phyloP scores from a whole-genome alignment of 64 coral and sea anemone genomes.

The Cladopsammia gracilis region DNA sequence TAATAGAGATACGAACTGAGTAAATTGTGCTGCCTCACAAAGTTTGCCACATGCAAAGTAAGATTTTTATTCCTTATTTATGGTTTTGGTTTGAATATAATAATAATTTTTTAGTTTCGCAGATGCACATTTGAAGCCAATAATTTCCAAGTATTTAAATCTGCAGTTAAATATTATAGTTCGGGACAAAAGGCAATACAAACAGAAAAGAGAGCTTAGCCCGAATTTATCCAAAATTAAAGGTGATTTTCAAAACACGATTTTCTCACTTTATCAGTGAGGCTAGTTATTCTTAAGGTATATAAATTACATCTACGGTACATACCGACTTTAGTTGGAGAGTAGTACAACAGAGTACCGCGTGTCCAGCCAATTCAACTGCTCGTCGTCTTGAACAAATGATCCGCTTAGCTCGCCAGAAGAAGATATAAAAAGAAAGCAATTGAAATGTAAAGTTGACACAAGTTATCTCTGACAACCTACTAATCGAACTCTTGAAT shows the following conservation, averaged over 20 bases:
- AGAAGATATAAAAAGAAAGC: neutral
- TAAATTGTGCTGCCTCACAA: too few relatives aligned
- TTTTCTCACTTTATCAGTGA: too few relatives aligned
- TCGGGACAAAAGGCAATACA: neutral
- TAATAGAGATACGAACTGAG: too few relatives aligned
- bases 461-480: neutral
- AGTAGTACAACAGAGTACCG: neutral
- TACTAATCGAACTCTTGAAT: slow-evolving; percentile 4
- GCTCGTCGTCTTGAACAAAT: neutral
- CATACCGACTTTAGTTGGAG: neutral
- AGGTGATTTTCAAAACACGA: too few relatives aligned
- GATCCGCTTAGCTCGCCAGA: too few relatives aligned
- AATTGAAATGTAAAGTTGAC: slow-evolving; percentile 5
- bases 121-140: neutral
- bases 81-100: neutral
- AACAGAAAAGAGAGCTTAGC: neutral
- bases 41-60: too few relatives aligned
- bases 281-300: too few relatives aligned
- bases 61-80: neutral
- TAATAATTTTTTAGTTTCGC: neutral
- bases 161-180: neutral
- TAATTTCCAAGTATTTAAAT: neutral
- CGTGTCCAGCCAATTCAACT: neutral
- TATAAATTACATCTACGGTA: neutral
- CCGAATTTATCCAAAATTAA: neutral